Base-by-base conservation (phyloP, 2,888 invertebrate species). In the Dusona sp. region DNA sequence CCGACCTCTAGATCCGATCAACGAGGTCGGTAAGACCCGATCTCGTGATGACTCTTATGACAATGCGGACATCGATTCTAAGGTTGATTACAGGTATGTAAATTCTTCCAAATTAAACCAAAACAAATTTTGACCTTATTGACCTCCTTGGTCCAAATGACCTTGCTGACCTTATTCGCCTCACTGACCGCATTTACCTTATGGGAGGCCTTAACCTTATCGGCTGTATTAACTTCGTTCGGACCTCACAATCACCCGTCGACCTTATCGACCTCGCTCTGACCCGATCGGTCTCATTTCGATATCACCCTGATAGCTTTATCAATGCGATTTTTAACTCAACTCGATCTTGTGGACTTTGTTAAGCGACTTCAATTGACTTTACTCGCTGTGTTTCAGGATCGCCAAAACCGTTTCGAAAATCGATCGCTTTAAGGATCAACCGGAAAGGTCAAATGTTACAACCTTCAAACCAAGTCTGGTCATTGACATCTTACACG, bases 401-500 rank as follows among this genome's bases (percentile, higher is more conserved):
- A 8, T n/a, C 16, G 25, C 16, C 29, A 70, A 48, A 48, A 70
- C 25, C 16, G 19, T 70, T n/a, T 29, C 70, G 9, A 45, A 48
- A 25, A 7, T 22, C 19, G 29, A 48, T 29, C 29, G 25, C 19
- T 19, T 29, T 6, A 48, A 48, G 48, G n/a, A 51, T 33, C 51
- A 51, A 29, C 11, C 25, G 4, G 78, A 57, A 33, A 78, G 54
- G 3, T 61, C 19, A 16, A 78, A 68, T 13, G 61, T 42, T 16
- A 25, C 79, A 4, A 33, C 36, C 29, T 13, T 9, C 6, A 38
- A 48, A 9, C 33, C 72, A 19, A 70, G 54, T 81, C n/a, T 80
- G 0, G 51, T 77, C 1, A 75, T 86, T 51, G 72, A 83, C 48
- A 57, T 83, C 19, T n/a, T 67, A n/a, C 86, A 77, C 54, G 79